A percentile compares a stretch with the other conserved stretches of the same genome.
phyloP scores from a whole-genome alignment of 2,888 invertebrate genomes.

The Andrena bucephala region DNA sequence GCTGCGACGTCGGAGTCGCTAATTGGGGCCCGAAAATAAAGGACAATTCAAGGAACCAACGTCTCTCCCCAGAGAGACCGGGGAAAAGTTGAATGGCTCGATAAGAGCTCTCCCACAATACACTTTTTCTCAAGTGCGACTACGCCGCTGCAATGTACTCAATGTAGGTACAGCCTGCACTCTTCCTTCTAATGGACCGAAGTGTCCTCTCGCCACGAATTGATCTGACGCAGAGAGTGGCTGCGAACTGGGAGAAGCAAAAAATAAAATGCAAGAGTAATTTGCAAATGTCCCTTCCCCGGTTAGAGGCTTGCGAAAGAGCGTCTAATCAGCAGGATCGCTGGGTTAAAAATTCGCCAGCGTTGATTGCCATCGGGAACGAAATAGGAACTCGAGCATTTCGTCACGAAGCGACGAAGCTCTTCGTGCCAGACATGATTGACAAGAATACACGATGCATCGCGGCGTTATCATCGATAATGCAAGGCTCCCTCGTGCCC shows the following conservation, averaged over 20 bases:
- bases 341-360: constrained; percentile 38
- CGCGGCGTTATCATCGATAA: constrained; percentile 17
- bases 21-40: too few relatives aligned
- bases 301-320: too few relatives aligned
- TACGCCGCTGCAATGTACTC: neutral
- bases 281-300: neutral
- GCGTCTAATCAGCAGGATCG: neutral
- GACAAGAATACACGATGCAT: constrained; percentile 27
- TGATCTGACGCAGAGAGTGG: neutral
- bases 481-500: neutral
- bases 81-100: constrained; percentile 26
- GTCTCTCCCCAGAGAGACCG: neutral
- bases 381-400: neutral
- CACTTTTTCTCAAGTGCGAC: constrained; percentile 8
- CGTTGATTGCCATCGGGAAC: constrained; percentile 32
- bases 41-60: neutral
- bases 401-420: constrained; percentile 46
- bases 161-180: neutral
- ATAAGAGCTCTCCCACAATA: neutral
- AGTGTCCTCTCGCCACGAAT: constrained; percentile 7
- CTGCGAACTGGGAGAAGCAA: too few relatives aligned
- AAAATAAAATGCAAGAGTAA: too few relatives aligned
- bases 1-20: too few relatives aligned
- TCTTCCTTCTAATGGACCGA: neutral
- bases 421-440: constrained; percentile 23